Base-by-base conservation (phyloP, 2,113 vertebrate species). In the Tyto alba region DNA sequence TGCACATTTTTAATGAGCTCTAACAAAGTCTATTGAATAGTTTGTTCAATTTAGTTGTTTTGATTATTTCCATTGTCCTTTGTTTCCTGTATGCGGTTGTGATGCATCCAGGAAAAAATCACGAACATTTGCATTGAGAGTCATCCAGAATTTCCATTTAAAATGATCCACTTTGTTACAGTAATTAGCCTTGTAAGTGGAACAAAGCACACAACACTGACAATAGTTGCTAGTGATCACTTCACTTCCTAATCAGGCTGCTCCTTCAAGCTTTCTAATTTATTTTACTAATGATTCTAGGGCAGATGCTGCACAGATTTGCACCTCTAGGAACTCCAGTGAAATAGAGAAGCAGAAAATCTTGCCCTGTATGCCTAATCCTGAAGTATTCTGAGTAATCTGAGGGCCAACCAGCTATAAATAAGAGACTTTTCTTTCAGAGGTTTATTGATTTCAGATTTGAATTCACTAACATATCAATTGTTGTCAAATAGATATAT, bases 161-260 rank as follows among this genome's bases (percentile, higher is more conserved):
- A 96, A 97, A 97, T 95, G 78, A 97, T 96, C 94, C 85, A 96
- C 92, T 97, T 95, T 95, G 95, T 97, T 97, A 97, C 94, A 96
- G 90, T 93, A 95, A 96, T 97, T 97, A 97, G 95, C 87, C 92
- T 91, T 95, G 89, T 95, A 97, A 97, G 94, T 96, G 90, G 95
- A 97, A 96, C 96, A 97, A 97, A 97, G 97, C 95, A 91, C 95
- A 95, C 89, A 96, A 93, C 94, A 90, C 50, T 95, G 97, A 96
- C 97, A 97, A 95, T 96, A 91, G 95, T 96, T 96, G 92, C 95
- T 96, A 82, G 96, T 80, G 92, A 97, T 97, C 92, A 92, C 93
- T 97, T 96, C 75, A 83, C 76, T 97, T 97, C 91, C 92, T 95
- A 97, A 97, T 97, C 97, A 96, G 94, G 32, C 84, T 96, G 87